A percentile compares a stretch with the other conserved stretches of the same genome.
Conservation (phyloP, 2,888 invertebrate species). For the Eupithecia abbreviata region DNA sequence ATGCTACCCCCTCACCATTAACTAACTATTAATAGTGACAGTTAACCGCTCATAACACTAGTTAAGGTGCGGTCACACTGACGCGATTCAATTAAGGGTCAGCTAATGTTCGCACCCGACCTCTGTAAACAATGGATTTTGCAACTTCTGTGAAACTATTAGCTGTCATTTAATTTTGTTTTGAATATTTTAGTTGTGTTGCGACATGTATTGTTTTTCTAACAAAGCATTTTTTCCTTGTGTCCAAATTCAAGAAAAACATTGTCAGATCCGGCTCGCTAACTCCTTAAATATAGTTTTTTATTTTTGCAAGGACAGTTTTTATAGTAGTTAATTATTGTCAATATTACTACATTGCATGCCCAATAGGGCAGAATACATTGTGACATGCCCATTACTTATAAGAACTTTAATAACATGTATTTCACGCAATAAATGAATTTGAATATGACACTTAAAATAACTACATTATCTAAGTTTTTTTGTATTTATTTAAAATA, state of each 20-base stretch:
- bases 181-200: conserved; percentile 19
- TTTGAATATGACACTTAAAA: neutral
- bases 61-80: conserved; percentile 55
- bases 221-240: conserved; percentile 4
- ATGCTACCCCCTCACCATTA: neutral
- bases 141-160: conserved; percentile 46
- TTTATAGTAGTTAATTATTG: too few species aligned
- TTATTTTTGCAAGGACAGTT: neutral
- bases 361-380: too few species aligned
- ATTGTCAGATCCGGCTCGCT: neutral
- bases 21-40: conserved; percentile 33
- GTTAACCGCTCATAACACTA: conserved; percentile 50
- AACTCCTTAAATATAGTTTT: neutral
- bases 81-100: conserved; percentile 70
- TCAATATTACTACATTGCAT: too few species aligned
- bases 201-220: conserved; percentile 17
- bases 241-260: neutral
- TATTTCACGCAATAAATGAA: too few species aligned
- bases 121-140: conserved; percentile 63
- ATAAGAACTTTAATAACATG: too few species aligned
- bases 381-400: too few species aligned
- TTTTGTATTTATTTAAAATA: neutral
- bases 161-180: conserved; percentile 15
- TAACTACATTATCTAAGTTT: neutral
- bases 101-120: conserved; percentile 61